Evolutionary conservation across 1,140 invertebrate genomes (phyloP), one percentile per base, ranked within the genome.

Genomic region (Gryllus bimaculatus): DNA sequence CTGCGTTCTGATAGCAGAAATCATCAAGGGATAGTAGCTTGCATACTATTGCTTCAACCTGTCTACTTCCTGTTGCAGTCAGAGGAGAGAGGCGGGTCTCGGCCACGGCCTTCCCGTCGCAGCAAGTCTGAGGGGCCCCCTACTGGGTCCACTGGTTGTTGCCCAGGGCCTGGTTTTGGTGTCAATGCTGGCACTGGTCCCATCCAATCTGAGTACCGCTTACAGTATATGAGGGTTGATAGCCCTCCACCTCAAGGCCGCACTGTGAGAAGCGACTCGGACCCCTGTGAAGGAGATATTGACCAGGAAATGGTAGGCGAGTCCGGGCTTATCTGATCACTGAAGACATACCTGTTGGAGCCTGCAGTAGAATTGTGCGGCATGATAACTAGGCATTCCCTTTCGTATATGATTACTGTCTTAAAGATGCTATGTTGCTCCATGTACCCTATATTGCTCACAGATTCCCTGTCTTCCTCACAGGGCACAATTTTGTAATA

Each of bases 71-170:
- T 81, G 84, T 87, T 88, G 80, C 86, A 90, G 89, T 89, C 88
- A 81, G 88, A 88, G 85, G 88, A 88, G 81, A 85, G 89, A 79
- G 86, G 86, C 79, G 85, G 83, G 80, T 84, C 86, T 82, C 85
- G 80, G 75, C 74, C 76, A 39, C 80, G 78, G 39, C 79, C 87
- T 81, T 88, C 88, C 77, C 86, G 91, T 54, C 88, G 91, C 82
- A 92, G 91, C 88, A 92, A 92, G 86, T 92, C 91, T 74, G 91
- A 92, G 75, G 79, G 79, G 10, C 78, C 78, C 74, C 73, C 77
- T 48, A 77, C 76, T 20, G n/a, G 76, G 39, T 47, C 76, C 12
- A 48, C 47, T 47, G 18, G 54, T 66, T 66, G 54, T 66, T 66
- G 54, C 18, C 54, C 54, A 66, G 54, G 54, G 54, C 54, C 54